A percentile compares a stretch with the other conserved stretches of the same genome.
Conservation (phyloP, 1,140 invertebrate species). For the Zaprionus lachaisei region DNA sequence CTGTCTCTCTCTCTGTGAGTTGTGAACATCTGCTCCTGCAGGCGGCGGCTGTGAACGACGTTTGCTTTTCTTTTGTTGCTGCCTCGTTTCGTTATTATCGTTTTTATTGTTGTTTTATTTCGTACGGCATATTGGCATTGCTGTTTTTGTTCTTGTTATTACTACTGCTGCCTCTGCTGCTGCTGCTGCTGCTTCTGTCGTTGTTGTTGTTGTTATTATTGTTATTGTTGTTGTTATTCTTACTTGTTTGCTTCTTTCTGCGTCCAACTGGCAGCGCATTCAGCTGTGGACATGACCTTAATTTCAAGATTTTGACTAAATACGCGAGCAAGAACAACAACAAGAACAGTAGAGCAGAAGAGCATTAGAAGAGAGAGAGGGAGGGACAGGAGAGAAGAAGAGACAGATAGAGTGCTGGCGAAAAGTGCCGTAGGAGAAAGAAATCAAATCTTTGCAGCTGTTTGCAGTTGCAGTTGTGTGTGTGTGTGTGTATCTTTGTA, state of each 20-base stretch:
- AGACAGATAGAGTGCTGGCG: not conserved
- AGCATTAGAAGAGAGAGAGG: conserved; percentile 2
- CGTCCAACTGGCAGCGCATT: conserved; percentile 56
- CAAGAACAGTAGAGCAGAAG: not conserved
- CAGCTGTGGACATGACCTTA: conserved; percentile 46
- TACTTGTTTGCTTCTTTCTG: conserved; percentile 19
- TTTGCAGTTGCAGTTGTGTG: not conserved
- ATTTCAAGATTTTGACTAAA: conserved; percentile 25
- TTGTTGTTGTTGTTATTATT: conserved; percentile 18
- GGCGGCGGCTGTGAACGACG: conserved; percentile 55
- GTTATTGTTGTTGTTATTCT: conserved; percentile 14
- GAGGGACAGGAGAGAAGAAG: not conserved
- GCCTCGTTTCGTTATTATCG: conserved; percentile 78
- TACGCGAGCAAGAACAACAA: not conserved
- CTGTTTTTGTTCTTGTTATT: conserved; percentile 34
- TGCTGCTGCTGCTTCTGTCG: conserved; percentile 17
- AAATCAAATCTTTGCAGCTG: conserved; percentile 7
- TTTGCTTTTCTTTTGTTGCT: conserved; percentile 77
- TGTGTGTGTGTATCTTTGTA: not conserved
- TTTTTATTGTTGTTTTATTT: conserved; percentile 80
- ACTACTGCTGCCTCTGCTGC: conserved; percentile 12
- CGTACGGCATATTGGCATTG: conserved; percentile 63
- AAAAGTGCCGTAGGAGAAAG: not conserved
- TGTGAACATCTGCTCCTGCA: conserved; percentile 84
- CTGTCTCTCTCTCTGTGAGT: conserved; percentile 57